Percentiles rank a stretch among this genome's conserved stretches.
These are phyloP conservation scores for Rhea pennata DNA, from an alignment of 2,113 vertebrate genomes.

Conservation along the genomic window DNA sequence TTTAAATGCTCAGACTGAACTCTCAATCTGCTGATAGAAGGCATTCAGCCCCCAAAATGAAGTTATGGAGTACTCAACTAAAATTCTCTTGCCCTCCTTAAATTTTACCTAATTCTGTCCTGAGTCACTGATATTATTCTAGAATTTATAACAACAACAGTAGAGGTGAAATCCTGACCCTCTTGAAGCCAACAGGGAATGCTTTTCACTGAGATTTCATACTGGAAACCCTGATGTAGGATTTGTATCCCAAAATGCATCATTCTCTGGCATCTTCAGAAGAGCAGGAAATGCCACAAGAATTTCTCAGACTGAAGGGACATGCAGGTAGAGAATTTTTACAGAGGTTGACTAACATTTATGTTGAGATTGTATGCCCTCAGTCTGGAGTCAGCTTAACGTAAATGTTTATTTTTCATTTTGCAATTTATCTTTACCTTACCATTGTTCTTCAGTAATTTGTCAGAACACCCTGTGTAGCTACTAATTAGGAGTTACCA, in stretches of 20 bases:
- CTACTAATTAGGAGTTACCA: background rate
- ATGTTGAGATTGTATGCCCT: background rate
- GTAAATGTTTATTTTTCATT: background rate
- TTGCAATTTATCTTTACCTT: background rate
- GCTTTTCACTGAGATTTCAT: background rate
- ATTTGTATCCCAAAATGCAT: background rate
- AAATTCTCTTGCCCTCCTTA: background rate
- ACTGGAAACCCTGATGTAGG: background rate
- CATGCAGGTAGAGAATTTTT: background rate
- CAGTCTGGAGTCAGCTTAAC: background rate
- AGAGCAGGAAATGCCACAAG: background rate
- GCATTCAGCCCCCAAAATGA: background rate
- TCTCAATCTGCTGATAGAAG: background rate
- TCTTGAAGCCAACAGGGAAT: background rate
- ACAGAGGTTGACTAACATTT: background rate
- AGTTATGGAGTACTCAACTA: background rate
- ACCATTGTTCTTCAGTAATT: background rate
- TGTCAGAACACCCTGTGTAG: background rate
- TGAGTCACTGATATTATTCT: background rate
- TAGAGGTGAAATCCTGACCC: background rate
- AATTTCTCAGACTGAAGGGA: background rate
- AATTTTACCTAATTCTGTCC: background rate
- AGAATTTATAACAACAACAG: background rate
- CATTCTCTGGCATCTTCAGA: background rate
- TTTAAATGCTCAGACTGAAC: background rate